Percentiles rank a stretch among this genome's conserved stretches.
These are phyloP conservation scores for Melinaea marsaeus DNA, from an alignment of 2,888 invertebrate genomes.

Conservation along the genomic window DNA sequence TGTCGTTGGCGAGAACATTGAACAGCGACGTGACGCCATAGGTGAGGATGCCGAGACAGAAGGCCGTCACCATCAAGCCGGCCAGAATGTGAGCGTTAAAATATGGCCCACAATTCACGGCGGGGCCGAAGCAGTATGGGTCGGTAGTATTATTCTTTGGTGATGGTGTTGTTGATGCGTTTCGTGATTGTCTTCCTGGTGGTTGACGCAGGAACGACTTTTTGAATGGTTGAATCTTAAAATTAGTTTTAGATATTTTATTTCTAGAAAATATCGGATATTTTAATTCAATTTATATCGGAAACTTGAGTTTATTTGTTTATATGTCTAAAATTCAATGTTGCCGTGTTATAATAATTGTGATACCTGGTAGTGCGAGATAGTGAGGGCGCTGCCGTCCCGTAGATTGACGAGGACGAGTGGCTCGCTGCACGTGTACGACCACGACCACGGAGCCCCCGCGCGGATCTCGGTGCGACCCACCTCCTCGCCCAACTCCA, in stretches of 20 bases:
- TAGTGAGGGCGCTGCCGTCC: constrained; percentile 52
- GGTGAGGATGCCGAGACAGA: constrained; percentile 37
- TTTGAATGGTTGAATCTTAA: constrained; percentile 32
- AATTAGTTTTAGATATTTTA: neutral
- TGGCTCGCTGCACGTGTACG: constrained; percentile 55
- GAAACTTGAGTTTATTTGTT: neutral
- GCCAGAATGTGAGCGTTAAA: constrained; percentile 45
- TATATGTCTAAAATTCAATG: constrained; percentile 2
- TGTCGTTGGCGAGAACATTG: constrained; percentile 41
- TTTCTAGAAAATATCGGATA: neutral
- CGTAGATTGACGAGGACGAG: constrained; percentile 46
- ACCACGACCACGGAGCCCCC: constrained; percentile 49
- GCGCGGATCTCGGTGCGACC: constrained; percentile 46
- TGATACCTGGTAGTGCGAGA: constrained; percentile 53
- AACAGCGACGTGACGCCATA: constrained; percentile 41
- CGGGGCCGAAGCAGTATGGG: constrained; percentile 35
- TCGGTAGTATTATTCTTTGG: neutral
- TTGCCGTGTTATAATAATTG: neutral
- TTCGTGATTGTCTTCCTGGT: no score
- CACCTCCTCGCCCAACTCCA: constrained; percentile 56
- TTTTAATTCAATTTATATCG: neutral
- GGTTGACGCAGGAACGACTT: neutral
- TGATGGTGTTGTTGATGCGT: no score
- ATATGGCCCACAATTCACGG: constrained; percentile 50
- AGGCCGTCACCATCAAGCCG: constrained; percentile 36